Evolutionary conservation across 1,140 invertebrate species (phyloP), one percentile per base, ranked within the genome.

Genomic region (Bombyx mori): DNA sequence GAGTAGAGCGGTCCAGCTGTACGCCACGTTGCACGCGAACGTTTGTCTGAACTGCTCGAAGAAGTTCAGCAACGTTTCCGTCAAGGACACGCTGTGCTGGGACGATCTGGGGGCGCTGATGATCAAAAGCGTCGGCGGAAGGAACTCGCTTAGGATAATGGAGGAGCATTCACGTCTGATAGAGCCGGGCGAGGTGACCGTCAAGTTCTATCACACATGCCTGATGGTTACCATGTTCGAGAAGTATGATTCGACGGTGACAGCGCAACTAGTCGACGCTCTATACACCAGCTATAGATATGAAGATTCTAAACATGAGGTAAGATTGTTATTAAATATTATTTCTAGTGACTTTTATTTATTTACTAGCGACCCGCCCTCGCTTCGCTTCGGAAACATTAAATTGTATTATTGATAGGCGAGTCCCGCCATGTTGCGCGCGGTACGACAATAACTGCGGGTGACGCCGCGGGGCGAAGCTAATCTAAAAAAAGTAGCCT

Each of bases 11-110:
- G 74, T 89, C 18, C 79, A 87, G 57, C 53, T 89, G 0, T 86
- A 88, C 53, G 77, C 78, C 0, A 87, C 79, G 1, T 65, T 89
- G 50, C 80, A 86, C 49, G 82, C 77, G 0, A 86, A 86, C 54
- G 79, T 82, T 26, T 89, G 88, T 60, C 65, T 89, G 52, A 89
- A 89, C 71, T 89, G 88, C 60, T 75, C 77, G n/a, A 88, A 82
- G 50, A 87, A 77, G 57, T 88, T 88, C 58, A 68, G 83, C 18
- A 68, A 83, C 50, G 73, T 85, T 53, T 81, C 76, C 1, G 82
- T 81, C 35, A 88, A 71, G 56, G 79, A 86, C 49, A 84, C 79
- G 61, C 49, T 89, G 9, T 82, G 81, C 64, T 89, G 88, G 88
- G 86, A 89, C 35, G 75, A 82, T 55, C 62, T 89, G 2, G 86